Evolutionary conservation across 1,140 invertebrate species (phyloP).

Genomic region (Brachionus plicatilis): DNA sequence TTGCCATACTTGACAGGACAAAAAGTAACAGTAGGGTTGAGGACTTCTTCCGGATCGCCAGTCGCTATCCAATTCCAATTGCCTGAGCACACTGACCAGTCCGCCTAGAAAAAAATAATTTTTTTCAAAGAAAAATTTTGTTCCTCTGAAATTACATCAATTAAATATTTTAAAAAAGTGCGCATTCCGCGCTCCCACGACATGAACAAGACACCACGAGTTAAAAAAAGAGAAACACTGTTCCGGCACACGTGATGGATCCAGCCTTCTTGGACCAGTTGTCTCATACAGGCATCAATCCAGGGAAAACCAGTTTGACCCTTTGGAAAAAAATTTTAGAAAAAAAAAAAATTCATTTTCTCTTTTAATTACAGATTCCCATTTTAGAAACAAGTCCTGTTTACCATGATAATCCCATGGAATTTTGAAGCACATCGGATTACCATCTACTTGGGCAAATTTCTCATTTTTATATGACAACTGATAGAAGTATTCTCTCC

Average conservation of each 20-base stretch:
- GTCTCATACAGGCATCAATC: constrained; percentile 65
- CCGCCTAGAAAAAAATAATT: constrained; percentile 65
- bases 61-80: constrained; percentile 77
- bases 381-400: constrained; percentile 57
- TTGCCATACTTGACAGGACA: constrained; percentile 66
- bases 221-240: constrained; percentile 68
- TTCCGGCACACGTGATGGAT: constrained; percentile 67
- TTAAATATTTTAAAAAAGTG: constrained; percentile 43
- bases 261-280: constrained; percentile 65
- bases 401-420: constrained; percentile 55
- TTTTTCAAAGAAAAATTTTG: not conserved
- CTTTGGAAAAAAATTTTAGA: constrained; percentile 41
- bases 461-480: constrained; percentile 39
- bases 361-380: constrained; percentile 41
- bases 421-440: constrained; percentile 37
- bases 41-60: constrained; percentile 66
- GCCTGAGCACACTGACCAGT: constrained; percentile 69
- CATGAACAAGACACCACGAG: constrained; percentile 68
- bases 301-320: constrained; percentile 54
- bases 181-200: constrained; percentile 66
- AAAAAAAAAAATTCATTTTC: not conserved
- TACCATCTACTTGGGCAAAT: constrained; percentile 37
- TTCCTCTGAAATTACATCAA: not conserved
- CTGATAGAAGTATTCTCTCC: constrained; percentile 37
- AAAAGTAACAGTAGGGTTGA: constrained; percentile 60